Conservation (phyloP, 1,140 invertebrate genomes). For the Leptinotarsa defecta region DNA sequence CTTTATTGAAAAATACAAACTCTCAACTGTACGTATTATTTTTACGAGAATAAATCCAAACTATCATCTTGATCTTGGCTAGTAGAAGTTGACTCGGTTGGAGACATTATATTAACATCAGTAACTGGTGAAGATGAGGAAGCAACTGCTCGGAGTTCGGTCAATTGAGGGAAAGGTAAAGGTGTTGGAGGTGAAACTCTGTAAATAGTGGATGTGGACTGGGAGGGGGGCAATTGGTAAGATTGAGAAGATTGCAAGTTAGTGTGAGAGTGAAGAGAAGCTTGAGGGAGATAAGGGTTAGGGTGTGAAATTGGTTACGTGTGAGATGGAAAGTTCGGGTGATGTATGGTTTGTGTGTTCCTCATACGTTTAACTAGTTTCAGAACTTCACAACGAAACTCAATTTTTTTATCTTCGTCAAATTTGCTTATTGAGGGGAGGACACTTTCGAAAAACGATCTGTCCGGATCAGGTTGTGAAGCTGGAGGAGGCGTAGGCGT, state of each 20-base stretch:
- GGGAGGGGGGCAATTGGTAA: too few species aligned
- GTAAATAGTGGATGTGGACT: neutral
- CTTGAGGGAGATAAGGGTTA: neutral
- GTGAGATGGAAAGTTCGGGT: neutral
- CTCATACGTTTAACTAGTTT: neutral
- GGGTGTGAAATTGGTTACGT: neutral
- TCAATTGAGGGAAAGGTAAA: neutral
- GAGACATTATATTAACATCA: neutral
- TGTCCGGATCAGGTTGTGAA: constrained; percentile 18
- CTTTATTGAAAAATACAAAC: neutral
- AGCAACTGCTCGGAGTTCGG: constrained; percentile 1
- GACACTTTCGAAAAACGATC: constrained; percentile 25
- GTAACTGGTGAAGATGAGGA: neutral
- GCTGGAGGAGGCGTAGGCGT: neutral
- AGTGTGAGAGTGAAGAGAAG: neutral
- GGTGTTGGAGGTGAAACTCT: neutral
- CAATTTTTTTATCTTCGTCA: constrained; percentile 19
- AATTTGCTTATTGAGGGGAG: constrained; percentile 14
- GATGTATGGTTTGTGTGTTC: constrained; percentile 1
- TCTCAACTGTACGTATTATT: neutral
- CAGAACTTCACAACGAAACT: constrained; percentile 11
- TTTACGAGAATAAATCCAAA: neutral
- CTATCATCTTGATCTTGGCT: neutral
- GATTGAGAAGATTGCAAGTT: neutral
- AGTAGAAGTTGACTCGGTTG: neutral